Evolutionary conservation across 2,113 vertebrate species (phyloP).

Genomic region (Castor canadensis): DNA sequence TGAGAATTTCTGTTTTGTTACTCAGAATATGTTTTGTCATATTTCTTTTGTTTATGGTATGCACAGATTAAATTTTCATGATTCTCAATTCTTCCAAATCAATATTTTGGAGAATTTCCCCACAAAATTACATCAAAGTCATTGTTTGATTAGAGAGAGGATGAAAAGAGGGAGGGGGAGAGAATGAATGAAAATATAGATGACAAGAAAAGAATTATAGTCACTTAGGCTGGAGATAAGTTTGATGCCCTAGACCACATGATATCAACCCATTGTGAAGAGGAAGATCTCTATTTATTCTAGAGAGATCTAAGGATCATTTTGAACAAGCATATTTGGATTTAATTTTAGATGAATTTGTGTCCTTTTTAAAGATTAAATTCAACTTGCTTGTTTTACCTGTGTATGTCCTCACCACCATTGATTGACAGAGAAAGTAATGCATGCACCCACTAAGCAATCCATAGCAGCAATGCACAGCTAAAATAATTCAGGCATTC

Average conservation of each 20-base stretch:
- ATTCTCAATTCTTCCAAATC: not conserved
- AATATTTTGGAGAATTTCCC: not conserved
- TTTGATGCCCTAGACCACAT: not conserved
- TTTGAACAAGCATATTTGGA: not conserved
- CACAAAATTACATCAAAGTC: not conserved
- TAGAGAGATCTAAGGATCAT: not conserved
- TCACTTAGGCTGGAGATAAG: fast-evolving
- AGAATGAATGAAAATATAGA: fast-evolving
- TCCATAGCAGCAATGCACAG: not conserved
- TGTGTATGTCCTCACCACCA: not conserved
- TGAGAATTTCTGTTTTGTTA: not conserved
- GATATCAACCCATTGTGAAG: not conserved
- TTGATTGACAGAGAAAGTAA: not conserved
- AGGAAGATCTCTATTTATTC: not conserved
- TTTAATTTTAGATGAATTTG: not conserved
- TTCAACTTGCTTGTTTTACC: not conserved
- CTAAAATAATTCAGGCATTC: not conserved
- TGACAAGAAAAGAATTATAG: not conserved
- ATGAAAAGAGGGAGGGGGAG: not conserved
- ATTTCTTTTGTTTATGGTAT: not conserved
- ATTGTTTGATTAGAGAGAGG: not conserved
- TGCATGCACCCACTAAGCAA: too few species aligned
- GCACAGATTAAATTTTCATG: not conserved
- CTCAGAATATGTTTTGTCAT: not conserved
- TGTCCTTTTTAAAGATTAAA: not conserved